These are phyloP conservation scores for Anisognathus igniventris DNA, from an alignment of 2,797 vertebrate genomes.

Conservation along the genomic window DNA sequence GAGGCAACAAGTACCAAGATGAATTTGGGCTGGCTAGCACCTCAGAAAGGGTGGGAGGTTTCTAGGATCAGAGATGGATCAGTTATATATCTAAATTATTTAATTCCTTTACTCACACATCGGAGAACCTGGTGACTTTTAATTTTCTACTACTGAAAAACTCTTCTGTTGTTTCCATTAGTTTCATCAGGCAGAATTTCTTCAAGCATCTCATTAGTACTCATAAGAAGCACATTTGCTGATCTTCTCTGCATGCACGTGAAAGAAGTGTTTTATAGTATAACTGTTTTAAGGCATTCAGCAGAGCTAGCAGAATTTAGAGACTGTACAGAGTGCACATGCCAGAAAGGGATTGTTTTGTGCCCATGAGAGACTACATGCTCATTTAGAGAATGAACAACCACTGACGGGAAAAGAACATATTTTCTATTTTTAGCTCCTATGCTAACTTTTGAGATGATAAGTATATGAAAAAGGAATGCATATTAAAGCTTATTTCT, in stretches of 20 bases:
- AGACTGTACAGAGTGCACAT: background rate
- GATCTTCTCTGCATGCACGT: background rate
- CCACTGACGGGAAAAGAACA: background rate
- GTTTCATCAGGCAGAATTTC: background rate
- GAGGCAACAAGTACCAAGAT: background rate
- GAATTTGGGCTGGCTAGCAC: background rate
- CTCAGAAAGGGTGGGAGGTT: background rate
- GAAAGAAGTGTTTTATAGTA: background rate
- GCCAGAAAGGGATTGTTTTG: constrained; percentile 1
- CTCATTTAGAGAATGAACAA: constrained; percentile 15
- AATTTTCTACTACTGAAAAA: background rate
- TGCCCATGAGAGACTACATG: background rate
- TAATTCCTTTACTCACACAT: background rate
- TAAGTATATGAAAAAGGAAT: background rate
- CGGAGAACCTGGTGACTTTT: background rate
- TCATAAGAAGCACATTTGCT: background rate
- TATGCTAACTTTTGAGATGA: background rate
- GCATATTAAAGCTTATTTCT: background rate
- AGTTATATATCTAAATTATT: background rate
- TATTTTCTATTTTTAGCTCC: constrained; percentile 31
- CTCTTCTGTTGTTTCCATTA: background rate
- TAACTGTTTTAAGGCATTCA: background rate
- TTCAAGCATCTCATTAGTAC: background rate
- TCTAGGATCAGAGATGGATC: background rate
- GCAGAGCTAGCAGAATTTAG: background rate